These are phyloP conservation scores for Acronicta psi DNA, from an alignment of 2,888 invertebrate species.

Conservation along the genomic window DNA sequence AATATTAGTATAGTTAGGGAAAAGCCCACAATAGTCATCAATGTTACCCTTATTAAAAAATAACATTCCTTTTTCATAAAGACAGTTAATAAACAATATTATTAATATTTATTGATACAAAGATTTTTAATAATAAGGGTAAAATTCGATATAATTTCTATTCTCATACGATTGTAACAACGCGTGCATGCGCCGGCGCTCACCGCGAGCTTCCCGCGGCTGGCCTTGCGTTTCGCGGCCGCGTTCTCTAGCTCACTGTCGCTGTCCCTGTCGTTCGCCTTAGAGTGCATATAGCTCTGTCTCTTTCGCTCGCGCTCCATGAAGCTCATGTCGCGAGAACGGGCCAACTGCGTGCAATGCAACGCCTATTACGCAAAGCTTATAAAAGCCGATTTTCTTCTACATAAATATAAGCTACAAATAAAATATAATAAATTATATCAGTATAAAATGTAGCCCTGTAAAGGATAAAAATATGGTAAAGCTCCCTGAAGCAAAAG, in stretches of 20 bases:
- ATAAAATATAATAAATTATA: constrained; percentile 35
- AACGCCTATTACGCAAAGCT: constrained; percentile 73
- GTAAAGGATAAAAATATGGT: constrained; percentile 31
- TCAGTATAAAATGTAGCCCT: constrained; percentile 25
- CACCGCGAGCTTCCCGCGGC: constrained; percentile 92
- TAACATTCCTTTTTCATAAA: too few relatives aligned
- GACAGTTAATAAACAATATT: not conserved
- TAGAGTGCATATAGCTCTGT: constrained; percentile 87
- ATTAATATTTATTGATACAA: too few relatives aligned
- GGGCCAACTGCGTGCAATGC: constrained; percentile 86
- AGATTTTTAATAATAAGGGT: not conserved
- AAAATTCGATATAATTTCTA: constrained; percentile 60
- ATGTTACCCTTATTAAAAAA: not conserved
- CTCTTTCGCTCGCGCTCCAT: constrained; percentile 86
- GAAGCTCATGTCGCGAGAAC: constrained; percentile 85
- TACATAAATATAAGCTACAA: constrained; percentile 46
- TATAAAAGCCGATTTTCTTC: constrained; percentile 39
- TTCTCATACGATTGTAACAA: constrained; percentile 65
- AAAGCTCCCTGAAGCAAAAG: constrained; percentile 52
- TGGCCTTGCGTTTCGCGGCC: constrained; percentile 86
- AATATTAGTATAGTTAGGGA: not conserved
- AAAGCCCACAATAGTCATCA: not conserved
- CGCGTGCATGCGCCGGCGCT: constrained; percentile 82
- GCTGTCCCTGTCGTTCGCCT: constrained; percentile 91
- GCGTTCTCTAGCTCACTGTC: constrained; percentile 95